Evolutionary conservation across 2,113 vertebrate genomes (phyloP).

Genomic region (Stomatorhinus ivindoensis): DNA sequence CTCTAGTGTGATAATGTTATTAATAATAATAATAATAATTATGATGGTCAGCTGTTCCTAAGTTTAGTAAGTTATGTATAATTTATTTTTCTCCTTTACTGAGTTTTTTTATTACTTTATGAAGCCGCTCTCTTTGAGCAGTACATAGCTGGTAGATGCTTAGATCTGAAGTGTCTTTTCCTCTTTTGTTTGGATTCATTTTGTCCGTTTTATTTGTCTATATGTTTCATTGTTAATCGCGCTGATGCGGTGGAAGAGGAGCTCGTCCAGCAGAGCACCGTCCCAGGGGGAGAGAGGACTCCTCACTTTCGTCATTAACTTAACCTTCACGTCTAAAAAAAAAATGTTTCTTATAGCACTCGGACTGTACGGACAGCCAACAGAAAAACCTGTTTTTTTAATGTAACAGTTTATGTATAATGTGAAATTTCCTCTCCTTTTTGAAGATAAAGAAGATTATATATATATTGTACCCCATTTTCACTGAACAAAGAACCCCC

Average conservation of each 20-base stretch:
- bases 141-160: slow-evolving; percentile 82
- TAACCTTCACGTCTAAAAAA: slow-evolving; percentile 62
- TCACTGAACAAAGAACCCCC: slow-evolving; percentile 73
- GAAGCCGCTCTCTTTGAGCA: slow-evolving; percentile 70
- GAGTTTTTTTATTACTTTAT: slow-evolving; percentile 71
- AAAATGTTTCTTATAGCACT: slow-evolving; percentile 81
- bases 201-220: slow-evolving; percentile 53
- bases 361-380: slow-evolving; percentile 79
- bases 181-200: slow-evolving; percentile 57
- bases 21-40: slow-evolving; percentile 89
- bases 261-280: slow-evolving; percentile 67
- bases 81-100: slow-evolving; percentile 84
- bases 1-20: slow-evolving; percentile 93
- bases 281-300: slow-evolving; percentile 42
- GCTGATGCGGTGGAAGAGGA: slow-evolving; percentile 59
- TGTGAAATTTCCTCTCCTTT: slow-evolving; percentile 69
- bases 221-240: slow-evolving; percentile 68
- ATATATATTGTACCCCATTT: slow-evolving; percentile 66
- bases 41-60: slow-evolving; percentile 85
- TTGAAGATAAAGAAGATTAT: slow-evolving; percentile 44
- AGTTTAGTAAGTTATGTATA: slow-evolving; percentile 99
- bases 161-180: slow-evolving; percentile 65
- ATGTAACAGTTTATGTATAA: slow-evolving; percentile 74
- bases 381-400: slow-evolving; percentile 57
- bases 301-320: slow-evolving; percentile 55